Evolutionary conservation across 2,113 vertebrate species (phyloP).

Genomic region (Phrynosoma platyrhinos): DNA sequence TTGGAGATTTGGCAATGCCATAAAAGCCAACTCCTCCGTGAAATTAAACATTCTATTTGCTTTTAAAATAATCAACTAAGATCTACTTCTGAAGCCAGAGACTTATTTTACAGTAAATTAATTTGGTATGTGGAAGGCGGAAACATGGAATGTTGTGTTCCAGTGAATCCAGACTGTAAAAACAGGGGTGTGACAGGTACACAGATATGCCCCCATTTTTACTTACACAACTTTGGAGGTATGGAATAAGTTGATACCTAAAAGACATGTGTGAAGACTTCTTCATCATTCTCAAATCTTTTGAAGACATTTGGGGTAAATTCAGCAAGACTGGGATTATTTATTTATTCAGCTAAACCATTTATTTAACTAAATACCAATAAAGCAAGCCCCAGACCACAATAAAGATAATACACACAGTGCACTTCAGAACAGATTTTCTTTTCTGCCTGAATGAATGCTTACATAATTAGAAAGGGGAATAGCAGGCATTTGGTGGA

Average conservation of each 20-base stretch:
- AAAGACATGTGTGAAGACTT: neutral
- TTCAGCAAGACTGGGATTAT: neutral
- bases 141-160: neutral
- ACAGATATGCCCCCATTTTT: neutral
- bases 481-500: conserved; percentile 48
- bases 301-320: neutral
- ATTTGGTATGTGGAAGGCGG: neutral
- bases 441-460: conserved; percentile 37
- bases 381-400: conserved; percentile 9
- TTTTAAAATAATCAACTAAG: neutral
- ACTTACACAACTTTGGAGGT: neutral
- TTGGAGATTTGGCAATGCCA: neutral
- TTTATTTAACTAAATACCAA: conserved; percentile 2
- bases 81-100: neutral
- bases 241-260: neutral
- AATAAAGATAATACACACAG: conserved; percentile 4
- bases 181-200: neutral
- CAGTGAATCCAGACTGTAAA: neutral
- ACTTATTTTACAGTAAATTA: neutral
- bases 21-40: neutral
- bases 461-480: conserved; percentile 51
- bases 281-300: neutral
- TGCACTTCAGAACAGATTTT: conserved; percentile 53
- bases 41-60: neutral
- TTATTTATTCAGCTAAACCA: neutral